A percentile compares a stretch with the other conserved stretches of the same genome.
These are phyloP conservation scores for Drosophila hydei DNA, from an alignment of 1,140 invertebrate genomes.

Conservation along the genomic window DNA sequence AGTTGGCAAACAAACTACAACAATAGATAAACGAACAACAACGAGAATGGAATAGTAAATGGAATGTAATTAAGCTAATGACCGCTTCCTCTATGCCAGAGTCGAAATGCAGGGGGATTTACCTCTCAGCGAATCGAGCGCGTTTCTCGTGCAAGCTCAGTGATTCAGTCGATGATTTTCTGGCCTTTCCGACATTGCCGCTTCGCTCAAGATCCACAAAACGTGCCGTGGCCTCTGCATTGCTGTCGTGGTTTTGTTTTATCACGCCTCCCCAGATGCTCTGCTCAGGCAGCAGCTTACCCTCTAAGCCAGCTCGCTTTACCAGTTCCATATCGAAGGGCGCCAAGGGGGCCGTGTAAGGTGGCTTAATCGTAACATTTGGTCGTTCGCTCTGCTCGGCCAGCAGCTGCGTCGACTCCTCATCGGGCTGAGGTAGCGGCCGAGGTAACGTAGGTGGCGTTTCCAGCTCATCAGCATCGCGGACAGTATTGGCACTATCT, in stretches of 20 bases:
- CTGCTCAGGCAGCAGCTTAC: conserved; percentile 28
- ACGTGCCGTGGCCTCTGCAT: conserved; percentile 10
- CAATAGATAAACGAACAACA: conserved; percentile 38
- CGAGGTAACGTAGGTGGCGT: conserved; percentile 11
- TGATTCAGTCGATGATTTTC: conserved; percentile 56
- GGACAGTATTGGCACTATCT: conserved; percentile 40
- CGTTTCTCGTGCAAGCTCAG: conserved; percentile 50
- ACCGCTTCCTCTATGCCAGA: conserved; percentile 36
- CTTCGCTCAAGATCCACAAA: conserved; percentile 56
- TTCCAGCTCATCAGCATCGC: conserved; percentile 34
- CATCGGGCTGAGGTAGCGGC: conserved; percentile 1
- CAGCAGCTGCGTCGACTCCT: conserved; percentile 46
- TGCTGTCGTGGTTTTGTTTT: neutral
- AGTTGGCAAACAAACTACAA: conserved; percentile 11
- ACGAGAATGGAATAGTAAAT: neutral
- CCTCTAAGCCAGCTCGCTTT: conserved; percentile 40
- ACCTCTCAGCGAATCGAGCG: conserved; percentile 56
- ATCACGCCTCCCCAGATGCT: conserved; percentile 41
- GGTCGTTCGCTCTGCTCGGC: conserved; percentile 5
- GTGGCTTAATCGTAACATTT: conserved; percentile 37
- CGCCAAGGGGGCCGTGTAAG: conserved; percentile 60
- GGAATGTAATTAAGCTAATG: conserved; percentile 59
- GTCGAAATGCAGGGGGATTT: conserved; percentile 1
- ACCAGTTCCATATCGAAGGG: conserved; percentile 68
- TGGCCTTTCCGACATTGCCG: conserved; percentile 22